Conservation (phyloP, 2,888 invertebrate genomes). For the Ditylenchus weischeri region DNA sequence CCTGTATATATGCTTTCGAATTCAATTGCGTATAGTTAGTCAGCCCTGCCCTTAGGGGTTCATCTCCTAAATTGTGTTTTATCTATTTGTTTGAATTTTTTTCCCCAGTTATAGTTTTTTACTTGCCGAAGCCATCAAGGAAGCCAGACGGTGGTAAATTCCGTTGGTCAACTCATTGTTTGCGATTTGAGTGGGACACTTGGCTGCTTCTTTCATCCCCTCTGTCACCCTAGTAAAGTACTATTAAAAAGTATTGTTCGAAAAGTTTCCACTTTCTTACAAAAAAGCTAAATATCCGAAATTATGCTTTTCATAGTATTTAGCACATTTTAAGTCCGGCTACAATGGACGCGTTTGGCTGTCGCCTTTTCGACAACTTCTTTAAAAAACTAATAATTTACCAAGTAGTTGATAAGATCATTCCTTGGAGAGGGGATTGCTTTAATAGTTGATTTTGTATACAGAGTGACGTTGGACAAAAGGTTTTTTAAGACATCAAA, state of each 20-base stretch:
- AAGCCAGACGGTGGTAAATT: constrained; percentile 5
- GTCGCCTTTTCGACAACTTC: too few species aligned
- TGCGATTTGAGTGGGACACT: neutral
- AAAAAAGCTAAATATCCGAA: too few species aligned
- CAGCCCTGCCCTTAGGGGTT: too few species aligned
- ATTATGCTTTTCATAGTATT: too few species aligned
- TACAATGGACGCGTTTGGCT: too few species aligned
- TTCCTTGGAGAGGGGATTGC: neutral
- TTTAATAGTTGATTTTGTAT: too few species aligned
- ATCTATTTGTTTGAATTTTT: neutral
- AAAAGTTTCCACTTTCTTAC: neutral
- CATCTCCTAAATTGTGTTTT: neutral
- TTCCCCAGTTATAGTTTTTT: neutral
- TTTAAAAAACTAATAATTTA: too few species aligned
- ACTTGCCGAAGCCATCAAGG: neutral
- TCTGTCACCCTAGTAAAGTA: neutral
- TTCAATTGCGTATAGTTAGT: too few species aligned
- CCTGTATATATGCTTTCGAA: too few species aligned
- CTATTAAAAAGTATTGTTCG: neutral
- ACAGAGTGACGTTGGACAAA: too few species aligned
- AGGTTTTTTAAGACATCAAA: neutral
- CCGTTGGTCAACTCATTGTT: neutral
- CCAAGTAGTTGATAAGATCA: too few species aligned
- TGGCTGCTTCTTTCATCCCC: neutral
- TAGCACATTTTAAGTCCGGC: too few species aligned